Percentiles rank a stretch among this genome's conserved stretches.
Evolutionary conservation across 2,888 invertebrate genomes (phyloP).

Genomic region (Charanyca ferruginea): DNA sequence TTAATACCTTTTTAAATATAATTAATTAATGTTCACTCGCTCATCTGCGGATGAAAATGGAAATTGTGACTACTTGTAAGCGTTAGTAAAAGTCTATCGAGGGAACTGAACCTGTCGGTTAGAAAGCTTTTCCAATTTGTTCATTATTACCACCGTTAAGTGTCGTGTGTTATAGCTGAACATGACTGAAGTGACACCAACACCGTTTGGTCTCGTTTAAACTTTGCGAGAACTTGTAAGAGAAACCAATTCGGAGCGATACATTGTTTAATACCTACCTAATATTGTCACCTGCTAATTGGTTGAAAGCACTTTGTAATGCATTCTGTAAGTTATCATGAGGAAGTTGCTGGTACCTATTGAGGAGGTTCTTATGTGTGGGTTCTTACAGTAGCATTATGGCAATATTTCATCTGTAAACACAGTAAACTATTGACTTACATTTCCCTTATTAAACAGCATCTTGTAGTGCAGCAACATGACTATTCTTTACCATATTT

Average conservation of each 20-base stretch:
- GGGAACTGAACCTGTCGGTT: slow-evolving; percentile 16
- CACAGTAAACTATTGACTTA: not conserved
- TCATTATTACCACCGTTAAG: slow-evolving; percentile 36
- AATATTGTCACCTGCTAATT: slow-evolving; percentile 34
- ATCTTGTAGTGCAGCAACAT: not conserved
- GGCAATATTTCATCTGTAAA: not conserved
- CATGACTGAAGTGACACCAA: slow-evolving; percentile 29
- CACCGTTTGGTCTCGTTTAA: slow-evolving; percentile 29
- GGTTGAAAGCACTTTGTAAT: slow-evolving; percentile 14
- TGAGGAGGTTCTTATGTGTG: not conserved
- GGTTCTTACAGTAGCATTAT: too few relatives aligned
- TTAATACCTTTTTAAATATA: slow-evolving; percentile 53
- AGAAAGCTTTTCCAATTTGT: slow-evolving; percentile 55
- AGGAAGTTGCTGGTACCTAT: not conserved
- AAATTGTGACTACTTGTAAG: slow-evolving; percentile 30
- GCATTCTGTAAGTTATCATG: not conserved
- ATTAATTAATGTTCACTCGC: slow-evolving; percentile 15
- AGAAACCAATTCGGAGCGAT: slow-evolving; percentile 23
- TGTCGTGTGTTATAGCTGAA: slow-evolving; percentile 39
- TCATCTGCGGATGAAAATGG: slow-evolving; percentile 37
- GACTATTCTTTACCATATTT: not conserved
- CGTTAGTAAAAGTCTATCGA: slow-evolving; percentile 21
- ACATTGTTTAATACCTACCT: slow-evolving; percentile 10
- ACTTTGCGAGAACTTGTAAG: slow-evolving; percentile 29
- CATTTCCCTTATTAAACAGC: not conserved